Base-by-base conservation (phyloP, 2,113 vertebrate species). In the Cyprinodon variegatus region DNA sequence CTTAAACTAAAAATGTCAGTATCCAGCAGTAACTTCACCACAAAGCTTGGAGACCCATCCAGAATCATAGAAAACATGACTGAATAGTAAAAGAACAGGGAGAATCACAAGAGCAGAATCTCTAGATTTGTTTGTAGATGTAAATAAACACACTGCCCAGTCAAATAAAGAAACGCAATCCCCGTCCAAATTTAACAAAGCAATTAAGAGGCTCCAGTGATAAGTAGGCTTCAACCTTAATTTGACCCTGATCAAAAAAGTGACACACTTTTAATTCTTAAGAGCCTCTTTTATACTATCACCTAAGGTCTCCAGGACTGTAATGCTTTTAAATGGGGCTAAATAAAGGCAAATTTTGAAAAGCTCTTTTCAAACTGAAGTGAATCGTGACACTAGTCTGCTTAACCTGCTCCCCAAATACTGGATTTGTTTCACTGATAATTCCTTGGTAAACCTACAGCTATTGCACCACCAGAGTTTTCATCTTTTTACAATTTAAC, bases 41-140 rank as follows among this genome's bases (percentile, higher is more conserved):
- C 76, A 68, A 13, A 79, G 45, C 40, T 60, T 72, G 62, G 78
- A 83, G 81, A 68, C 76, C 36, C 76, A 79, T 37, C 2, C 40
- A 38, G 64, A 74, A 70, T 60, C 29, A 29, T 17, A 5, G 38
- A 70, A 68, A 61, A 67, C 50, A 57, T 14, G 50, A 57, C 17
- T 57, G 14, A 62, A 67, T 20, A 14, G 40, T 8, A 61, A 36
- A 57, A 62, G 17, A 57, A 29, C 46, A 70, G 37, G 17, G 7
- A 41, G 61, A 73, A 40, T 36, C 15, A 0, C 17, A 77, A 68
- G 22, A 62, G 57, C 68, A 0, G 36, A 68, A 48, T 14, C 0
- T 11, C 20, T 2, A 5, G 64, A 74, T 11, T 29, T 22, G 20
- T n/a, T 4, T 29, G 60, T 11, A 62, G 43, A 62, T 11, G 63